These are phyloP conservation scores for Catharus minimus DNA, from an alignment of 2,113 vertebrate genomes.

Conservation along the genomic window DNA sequence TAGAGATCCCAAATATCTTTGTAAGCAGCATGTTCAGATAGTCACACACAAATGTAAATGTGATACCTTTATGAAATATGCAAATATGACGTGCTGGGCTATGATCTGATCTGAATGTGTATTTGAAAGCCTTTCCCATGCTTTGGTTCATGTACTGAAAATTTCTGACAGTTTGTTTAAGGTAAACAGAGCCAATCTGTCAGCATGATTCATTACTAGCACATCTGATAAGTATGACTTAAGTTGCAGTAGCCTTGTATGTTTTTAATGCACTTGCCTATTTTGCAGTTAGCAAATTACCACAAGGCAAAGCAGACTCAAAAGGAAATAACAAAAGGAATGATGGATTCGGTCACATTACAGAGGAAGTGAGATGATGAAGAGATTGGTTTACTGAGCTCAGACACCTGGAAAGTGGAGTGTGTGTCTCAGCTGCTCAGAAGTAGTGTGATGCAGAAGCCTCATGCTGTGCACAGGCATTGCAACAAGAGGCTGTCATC, in stretches of 20 bases:
- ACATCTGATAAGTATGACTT: slow-evolving; percentile 39
- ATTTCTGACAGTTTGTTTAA: slow-evolving; percentile 50
- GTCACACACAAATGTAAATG: neutral
- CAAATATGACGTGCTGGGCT: neutral
- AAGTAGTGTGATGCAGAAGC: slow-evolving; percentile 45
- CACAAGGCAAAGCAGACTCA: slow-evolving; percentile 10
- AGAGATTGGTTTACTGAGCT: slow-evolving; percentile 22
- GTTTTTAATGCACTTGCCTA: slow-evolving; percentile 28
- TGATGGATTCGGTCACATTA: slow-evolving; percentile 22
- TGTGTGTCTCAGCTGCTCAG: slow-evolving; percentile 32
- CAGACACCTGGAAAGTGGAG: slow-evolving; percentile 48
- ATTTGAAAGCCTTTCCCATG: slow-evolving; percentile 30
- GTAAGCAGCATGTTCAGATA: neutral
- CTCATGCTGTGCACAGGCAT: slow-evolving; percentile 34
- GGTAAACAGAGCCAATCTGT: slow-evolving; percentile 45
- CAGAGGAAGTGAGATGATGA: slow-evolving; percentile 52
- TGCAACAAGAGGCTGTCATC: slow-evolving; percentile 51
- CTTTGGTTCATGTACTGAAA: neutral
- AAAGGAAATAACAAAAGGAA: slow-evolving; percentile 31
- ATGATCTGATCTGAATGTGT: neutral
- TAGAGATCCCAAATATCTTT: neutral
- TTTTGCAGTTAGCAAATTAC: slow-evolving; percentile 44
- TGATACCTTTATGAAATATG: slow-evolving; percentile 43
- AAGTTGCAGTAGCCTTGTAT: slow-evolving; percentile 1
- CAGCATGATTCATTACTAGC: slow-evolving; percentile 14